Percentiles rank a stretch among this genome's conserved stretches.
These are phyloP conservation scores for Rugalucina vietnamica DNA, from an alignment of 2,888 invertebrate genomes.

Conservation along the genomic window DNA sequence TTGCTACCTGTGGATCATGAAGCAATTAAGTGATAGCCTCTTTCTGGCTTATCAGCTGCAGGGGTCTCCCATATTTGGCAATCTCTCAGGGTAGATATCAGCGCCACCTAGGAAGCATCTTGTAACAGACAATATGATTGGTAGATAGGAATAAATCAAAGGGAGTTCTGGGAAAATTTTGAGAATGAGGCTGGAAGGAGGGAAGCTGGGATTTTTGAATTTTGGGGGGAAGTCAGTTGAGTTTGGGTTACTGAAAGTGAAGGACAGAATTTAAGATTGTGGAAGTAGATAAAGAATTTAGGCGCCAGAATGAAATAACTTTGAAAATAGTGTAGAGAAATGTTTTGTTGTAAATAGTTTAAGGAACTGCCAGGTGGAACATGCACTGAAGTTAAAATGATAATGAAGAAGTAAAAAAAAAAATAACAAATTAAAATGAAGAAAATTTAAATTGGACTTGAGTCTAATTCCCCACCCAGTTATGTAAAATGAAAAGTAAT, in stretches of 20 bases:
- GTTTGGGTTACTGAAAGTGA: neutral
- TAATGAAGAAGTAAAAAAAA: too few species aligned
- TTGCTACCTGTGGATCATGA: neutral
- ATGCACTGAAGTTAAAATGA: neutral
- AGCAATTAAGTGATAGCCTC: neutral
- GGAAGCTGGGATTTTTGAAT: neutral
- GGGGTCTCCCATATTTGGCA: neutral
- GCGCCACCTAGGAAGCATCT: neutral
- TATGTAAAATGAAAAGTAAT: too few species aligned
- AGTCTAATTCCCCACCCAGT: neutral
- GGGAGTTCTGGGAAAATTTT: neutral
- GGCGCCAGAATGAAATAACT: neutral
- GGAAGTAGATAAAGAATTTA: neutral
- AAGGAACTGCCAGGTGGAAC: neutral
- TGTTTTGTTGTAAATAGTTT: neutral
- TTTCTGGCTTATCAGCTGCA: neutral
- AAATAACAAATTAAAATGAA: neutral
- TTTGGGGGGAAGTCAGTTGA: neutral
- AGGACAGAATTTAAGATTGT: neutral
- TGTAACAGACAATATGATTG: neutral
- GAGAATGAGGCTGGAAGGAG: neutral
- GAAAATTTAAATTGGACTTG: neutral
- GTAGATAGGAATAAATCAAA: neutral
- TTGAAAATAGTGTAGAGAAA: neutral
- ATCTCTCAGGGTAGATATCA: neutral